A percentile compares a stretch with the other conserved stretches of the same genome.
phyloP scores from a whole-genome alignment of 2,113 vertebrate species.

The Tetrax tetrax region DNA sequence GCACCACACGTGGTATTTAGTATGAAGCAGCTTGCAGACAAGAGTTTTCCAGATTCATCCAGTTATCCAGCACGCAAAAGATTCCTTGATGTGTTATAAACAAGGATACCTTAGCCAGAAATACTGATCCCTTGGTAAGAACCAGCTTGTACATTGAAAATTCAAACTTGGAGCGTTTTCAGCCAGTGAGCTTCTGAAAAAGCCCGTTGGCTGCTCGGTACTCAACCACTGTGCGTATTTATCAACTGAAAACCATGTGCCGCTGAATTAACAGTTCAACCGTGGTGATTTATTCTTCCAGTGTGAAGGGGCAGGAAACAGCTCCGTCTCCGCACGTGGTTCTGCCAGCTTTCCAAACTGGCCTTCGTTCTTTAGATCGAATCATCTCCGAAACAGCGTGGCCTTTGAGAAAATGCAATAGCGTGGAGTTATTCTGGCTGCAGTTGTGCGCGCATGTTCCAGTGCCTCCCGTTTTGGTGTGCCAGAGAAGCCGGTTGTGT shows the following conservation, averaged over 20 bases:
- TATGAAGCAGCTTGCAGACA: not conserved
- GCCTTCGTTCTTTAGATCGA: not conserved
- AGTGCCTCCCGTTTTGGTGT: not conserved
- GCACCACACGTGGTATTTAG: not conserved
- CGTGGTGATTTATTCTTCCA: not conserved
- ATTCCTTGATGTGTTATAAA: not conserved
- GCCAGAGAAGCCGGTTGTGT: not conserved
- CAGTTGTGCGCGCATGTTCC: not conserved
- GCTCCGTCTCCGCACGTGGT: not conserved
- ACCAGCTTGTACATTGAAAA: not conserved
- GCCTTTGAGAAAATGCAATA: not conserved
- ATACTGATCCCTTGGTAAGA: not conserved
- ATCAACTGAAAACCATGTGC: not conserved
- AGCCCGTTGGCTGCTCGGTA: not conserved
- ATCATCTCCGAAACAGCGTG: not conserved
- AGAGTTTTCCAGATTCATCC: not conserved
- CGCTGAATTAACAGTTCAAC: not conserved
- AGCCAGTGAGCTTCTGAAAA: not conserved
- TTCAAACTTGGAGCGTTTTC: not conserved
- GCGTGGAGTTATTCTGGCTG: not conserved
- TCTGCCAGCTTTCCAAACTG: not conserved
- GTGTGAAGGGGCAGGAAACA: not conserved
- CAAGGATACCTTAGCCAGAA: not conserved
- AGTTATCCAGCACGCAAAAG: not conserved
- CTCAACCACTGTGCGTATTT: not conserved